Evolutionary conservation across 2,113 vertebrate genomes (phyloP).

Genomic region (Verasper variegatus): DNA sequence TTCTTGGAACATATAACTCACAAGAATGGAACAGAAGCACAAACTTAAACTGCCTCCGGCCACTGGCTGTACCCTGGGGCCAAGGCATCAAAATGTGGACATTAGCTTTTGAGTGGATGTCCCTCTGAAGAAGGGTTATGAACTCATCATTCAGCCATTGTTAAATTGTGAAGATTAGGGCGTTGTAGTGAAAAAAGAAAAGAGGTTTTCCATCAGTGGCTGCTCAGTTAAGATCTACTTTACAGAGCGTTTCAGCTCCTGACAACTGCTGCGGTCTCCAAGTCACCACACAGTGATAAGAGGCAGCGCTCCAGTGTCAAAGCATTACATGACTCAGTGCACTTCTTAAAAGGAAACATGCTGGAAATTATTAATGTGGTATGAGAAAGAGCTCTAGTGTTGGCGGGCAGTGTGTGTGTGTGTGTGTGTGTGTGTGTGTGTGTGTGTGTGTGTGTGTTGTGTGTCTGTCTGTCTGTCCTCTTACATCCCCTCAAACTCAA

Average conservation of each 20-base stretch:
- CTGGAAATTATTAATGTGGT: slow-evolving; percentile 54
- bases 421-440: background rate
- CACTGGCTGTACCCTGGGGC: background rate
- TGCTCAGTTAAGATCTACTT: slow-evolving; percentile 44
- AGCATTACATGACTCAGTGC: slow-evolving; percentile 57
- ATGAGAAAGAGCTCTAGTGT: slow-evolving; percentile 14
- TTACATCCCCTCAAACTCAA: slow-evolving; percentile 31
- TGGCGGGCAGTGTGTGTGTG: background rate
- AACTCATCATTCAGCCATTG: slow-evolving; percentile 19
- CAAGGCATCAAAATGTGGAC: background rate
- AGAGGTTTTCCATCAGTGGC: slow-evolving; percentile 41
- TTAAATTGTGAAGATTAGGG: slow-evolving; percentile 35
- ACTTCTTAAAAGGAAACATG: slow-evolving; percentile 57
- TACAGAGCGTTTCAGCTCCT: slow-evolving; percentile 16
- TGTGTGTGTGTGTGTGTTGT: background rate
- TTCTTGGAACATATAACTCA: no score
- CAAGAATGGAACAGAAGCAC: no score
- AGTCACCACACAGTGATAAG: slow-evolving; percentile 34
- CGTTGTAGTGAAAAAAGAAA: slow-evolving; percentile 24
- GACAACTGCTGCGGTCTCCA: slow-evolving; percentile 31
- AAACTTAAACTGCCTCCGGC: background rate
- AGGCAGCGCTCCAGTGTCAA: slow-evolving; percentile 42
- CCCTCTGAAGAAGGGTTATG: background rate
- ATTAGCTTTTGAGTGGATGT: background rate
- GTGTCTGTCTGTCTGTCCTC: background rate